Conservation (phyloP, 2,888 invertebrate species). For the Drosophila birchii region DNA sequence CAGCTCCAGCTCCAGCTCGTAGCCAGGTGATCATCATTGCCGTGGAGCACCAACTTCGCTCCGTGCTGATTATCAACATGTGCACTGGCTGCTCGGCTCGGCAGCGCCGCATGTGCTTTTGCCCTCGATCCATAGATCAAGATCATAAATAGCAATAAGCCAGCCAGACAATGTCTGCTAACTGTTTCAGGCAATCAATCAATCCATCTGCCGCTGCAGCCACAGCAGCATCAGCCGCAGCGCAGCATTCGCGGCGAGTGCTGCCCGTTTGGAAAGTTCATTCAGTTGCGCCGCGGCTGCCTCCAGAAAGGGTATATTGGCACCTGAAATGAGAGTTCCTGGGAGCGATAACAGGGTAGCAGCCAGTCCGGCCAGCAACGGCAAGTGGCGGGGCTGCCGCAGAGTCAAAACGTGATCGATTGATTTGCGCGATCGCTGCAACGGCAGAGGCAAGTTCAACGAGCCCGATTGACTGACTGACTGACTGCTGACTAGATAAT, state of each 20-base stretch:
- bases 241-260: constrained; percentile 50
- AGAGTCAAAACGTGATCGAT: constrained; percentile 82
- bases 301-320: constrained; percentile 26
- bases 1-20: constrained; percentile 26
- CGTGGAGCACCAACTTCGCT: constrained; percentile 14
- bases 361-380: constrained; percentile 21
- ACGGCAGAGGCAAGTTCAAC: constrained; percentile 80
- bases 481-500: constrained; percentile 84
- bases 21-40: constrained; percentile 27
- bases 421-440: constrained; percentile 83
- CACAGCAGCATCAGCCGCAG: constrained; percentile 27
- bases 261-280: constrained; percentile 78
- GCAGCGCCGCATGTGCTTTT: constrained; percentile 76
- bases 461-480: constrained; percentile 77
- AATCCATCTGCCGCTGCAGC: constrained; percentile 71
- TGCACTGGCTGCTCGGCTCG: constrained; percentile 67
- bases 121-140: constrained; percentile 84
- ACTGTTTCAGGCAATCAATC: constrained; percentile 84
- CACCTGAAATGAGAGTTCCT: neutral
- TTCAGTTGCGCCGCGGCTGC: constrained; percentile 70
- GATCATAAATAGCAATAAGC: constrained; percentile 84
- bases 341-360: constrained; percentile 17
- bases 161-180: constrained; percentile 80
- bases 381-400: constrained; percentile 55
- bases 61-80: constrained; percentile 76